Conservation (phyloP, 2,797 vertebrate species). For the Pterois miles region DNA sequence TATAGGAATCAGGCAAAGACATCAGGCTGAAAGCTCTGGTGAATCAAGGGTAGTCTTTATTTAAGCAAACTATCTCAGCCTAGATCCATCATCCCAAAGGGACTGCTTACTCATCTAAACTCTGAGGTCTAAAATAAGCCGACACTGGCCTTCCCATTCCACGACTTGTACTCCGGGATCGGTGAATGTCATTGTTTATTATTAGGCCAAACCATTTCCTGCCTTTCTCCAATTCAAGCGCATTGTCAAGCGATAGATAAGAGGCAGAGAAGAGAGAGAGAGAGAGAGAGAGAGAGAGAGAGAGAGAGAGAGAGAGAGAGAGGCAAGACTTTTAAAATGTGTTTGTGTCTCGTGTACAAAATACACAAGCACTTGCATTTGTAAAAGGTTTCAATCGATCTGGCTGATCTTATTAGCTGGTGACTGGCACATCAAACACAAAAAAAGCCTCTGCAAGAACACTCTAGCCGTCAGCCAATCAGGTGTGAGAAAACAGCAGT, state of each 20-base stretch:
- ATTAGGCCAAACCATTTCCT: constrained; percentile 81
- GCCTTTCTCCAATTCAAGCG: constrained; percentile 74
- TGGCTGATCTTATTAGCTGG: constrained; percentile 72
- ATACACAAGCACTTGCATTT: constrained; percentile 66
- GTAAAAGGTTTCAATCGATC: constrained; percentile 77
- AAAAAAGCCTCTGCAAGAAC: constrained; percentile 47
- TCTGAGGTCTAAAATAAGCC: constrained; percentile 71
- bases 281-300: constrained; percentile 24
- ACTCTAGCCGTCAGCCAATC: constrained; percentile 66
- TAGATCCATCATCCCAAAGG: constrained; percentile 59
- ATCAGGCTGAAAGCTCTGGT: constrained; percentile 14
- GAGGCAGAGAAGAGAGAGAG: constrained; percentile 19
- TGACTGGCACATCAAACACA: constrained; percentile 72
- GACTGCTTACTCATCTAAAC: constrained; percentile 73
- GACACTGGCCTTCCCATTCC: constrained; percentile 62
- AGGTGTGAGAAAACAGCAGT: constrained; percentile 62
- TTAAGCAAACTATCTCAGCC: constrained; percentile 53
- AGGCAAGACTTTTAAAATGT: constrained; percentile 42
- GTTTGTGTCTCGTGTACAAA: constrained; percentile 60
- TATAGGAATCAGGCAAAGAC: background rate
- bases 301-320: constrained; percentile 22
- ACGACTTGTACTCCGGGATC: constrained; percentile 63
- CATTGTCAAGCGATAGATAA: constrained; percentile 50
- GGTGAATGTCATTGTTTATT: constrained; percentile 81
- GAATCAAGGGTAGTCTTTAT: constrained; percentile 51